A percentile compares a stretch with the other conserved stretches of the same genome.
These are phyloP conservation scores for Eupithecia abbreviata DNA, from an alignment of 2,888 invertebrate species.

Conservation along the genomic window DNA sequence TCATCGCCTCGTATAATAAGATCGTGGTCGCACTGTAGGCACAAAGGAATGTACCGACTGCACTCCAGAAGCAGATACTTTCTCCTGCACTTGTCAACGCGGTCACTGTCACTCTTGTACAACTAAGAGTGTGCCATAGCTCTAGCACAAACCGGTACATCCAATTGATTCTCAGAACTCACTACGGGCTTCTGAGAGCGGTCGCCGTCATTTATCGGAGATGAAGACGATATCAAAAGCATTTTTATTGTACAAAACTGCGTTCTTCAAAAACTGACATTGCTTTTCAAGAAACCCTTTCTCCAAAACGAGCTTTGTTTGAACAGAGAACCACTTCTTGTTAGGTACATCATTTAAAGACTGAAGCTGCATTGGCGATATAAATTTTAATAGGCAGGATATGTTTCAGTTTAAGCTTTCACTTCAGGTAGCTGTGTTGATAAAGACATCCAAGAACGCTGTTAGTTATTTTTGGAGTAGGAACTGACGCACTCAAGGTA, in stretches of 20 bases:
- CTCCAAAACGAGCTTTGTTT: background rate
- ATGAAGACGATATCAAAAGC: background rate
- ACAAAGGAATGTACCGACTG: slow-evolving; percentile 19
- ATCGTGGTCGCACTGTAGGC: background rate
- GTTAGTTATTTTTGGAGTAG: background rate
- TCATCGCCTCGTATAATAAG: background rate
- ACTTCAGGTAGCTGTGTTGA: background rate
- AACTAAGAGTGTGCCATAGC: slow-evolving; percentile 24
- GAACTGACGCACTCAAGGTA: background rate
- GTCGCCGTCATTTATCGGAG: background rate
- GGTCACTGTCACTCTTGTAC: slow-evolving; percentile 60
- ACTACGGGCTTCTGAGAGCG: background rate
- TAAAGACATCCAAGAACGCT: background rate
- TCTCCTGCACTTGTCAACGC: slow-evolving; percentile 58
- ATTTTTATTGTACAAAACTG: background rate
- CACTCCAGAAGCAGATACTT: slow-evolving; percentile 30
- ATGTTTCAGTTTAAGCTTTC: background rate
- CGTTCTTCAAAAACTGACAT: background rate
- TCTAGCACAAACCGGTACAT: slow-evolving; percentile 20
- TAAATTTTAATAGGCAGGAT: background rate
- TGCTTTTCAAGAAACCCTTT: background rate
- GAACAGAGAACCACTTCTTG: background rate
- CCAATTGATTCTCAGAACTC: slow-evolving; percentile 10
- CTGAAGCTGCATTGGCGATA: background rate
- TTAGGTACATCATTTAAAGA: background rate